Evolutionary conservation across 2,888 invertebrate species (phyloP).

Genomic region (Rhogogaster chlorosoma): DNA sequence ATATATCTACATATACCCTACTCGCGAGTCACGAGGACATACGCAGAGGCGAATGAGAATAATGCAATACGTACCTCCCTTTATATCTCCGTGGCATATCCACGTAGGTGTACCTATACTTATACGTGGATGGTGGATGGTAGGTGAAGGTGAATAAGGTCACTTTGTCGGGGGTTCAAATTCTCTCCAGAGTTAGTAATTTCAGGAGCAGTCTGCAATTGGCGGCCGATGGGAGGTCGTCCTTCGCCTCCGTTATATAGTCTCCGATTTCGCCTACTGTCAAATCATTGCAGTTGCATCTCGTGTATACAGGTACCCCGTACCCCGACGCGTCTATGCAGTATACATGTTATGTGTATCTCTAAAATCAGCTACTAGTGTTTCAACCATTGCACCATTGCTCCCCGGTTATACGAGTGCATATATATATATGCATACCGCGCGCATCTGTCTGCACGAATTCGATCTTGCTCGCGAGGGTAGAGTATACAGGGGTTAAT

Average conservation of each 20-base stretch:
- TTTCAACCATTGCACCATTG: constrained; percentile 65
- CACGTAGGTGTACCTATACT: background rate
- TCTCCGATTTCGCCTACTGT: constrained; percentile 30
- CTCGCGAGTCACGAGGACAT: background rate
- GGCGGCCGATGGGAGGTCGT: background rate
- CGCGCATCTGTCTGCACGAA: background rate
- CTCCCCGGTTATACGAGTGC: constrained; percentile 41
- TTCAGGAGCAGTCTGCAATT: constrained; percentile 1
- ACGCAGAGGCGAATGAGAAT: background rate
- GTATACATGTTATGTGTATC: too few relatives aligned
- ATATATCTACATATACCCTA: background rate
- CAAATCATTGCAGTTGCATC: constrained; percentile 33
- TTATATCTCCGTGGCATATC: background rate
- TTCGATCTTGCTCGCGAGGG: background rate
- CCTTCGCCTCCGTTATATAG: background rate
- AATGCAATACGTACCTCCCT: background rate
- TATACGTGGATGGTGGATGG: too few relatives aligned
- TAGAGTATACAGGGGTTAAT: background rate
- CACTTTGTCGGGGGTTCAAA: constrained; percentile 6
- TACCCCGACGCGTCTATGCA: too few relatives aligned
- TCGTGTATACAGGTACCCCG: too few relatives aligned
- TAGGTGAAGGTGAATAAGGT: background rate
- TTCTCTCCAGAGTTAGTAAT: constrained; percentile 7
- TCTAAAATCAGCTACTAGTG: constrained; percentile 62
- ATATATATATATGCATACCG: background rate